phyloP scores from a whole-genome alignment of 1,140 invertebrate genomes.

The Trachymyrmex septentrionalis region DNA sequence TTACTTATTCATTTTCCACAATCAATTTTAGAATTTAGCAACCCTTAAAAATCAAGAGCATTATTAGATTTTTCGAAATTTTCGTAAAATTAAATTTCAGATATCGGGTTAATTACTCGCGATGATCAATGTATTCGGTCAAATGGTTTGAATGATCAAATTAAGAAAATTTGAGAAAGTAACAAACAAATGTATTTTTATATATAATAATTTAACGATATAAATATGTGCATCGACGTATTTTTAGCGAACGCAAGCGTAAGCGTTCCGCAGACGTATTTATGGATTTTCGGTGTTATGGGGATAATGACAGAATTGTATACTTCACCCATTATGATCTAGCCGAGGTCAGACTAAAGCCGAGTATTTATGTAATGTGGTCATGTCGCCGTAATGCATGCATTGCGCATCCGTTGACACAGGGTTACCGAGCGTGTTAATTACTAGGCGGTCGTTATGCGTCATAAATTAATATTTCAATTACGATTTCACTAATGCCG shows the following conservation, averaged over 20 bases:
- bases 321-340: conserved; percentile 83
- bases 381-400: conserved; percentile 82
- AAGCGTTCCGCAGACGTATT: conserved; percentile 19
- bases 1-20: not conserved
- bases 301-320: conserved; percentile 83
- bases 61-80: not conserved
- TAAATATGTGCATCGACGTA: conserved; percentile 16
- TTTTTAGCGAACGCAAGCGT: not conserved
- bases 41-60: not conserved
- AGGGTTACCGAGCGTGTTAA: conserved; percentile 82
- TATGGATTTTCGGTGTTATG: conserved; percentile 71
- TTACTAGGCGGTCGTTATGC: conserved; percentile 81
- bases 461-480: conserved; percentile 85
- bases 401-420: conserved; percentile 82
- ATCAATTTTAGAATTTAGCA: conserved; percentile 13
- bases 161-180: conserved; percentile 29
- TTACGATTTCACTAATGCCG: conserved; percentile 82
- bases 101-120: not conserved
- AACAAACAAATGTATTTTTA: conserved; percentile 20
- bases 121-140: not conserved
- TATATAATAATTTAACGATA: conserved; percentile 7
- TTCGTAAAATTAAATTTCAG: conserved; percentile 28
- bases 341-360: conserved; percentile 78
- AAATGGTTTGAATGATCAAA: conserved; percentile 8
- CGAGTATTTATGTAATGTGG: conserved; percentile 83